phyloP scores from a whole-genome alignment of 2,888 invertebrate genomes.

The Balanococcus diminutus region DNA sequence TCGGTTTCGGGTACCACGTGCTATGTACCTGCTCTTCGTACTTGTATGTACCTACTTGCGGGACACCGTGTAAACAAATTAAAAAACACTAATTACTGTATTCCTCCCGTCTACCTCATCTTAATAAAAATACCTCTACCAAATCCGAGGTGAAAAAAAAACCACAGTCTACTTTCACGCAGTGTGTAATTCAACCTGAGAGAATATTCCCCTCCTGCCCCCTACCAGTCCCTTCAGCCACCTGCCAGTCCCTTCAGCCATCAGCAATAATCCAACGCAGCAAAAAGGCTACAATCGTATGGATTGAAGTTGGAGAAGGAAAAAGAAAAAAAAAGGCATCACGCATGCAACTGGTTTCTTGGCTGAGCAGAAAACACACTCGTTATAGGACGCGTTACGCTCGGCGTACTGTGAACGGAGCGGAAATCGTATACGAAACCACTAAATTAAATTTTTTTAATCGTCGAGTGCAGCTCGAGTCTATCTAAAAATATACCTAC shows the following conservation, averaged over 20 bases:
- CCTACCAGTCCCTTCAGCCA: too few relatives aligned
- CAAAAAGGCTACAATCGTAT: neutral
- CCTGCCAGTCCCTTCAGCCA: too few relatives aligned
- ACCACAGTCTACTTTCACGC: neutral
- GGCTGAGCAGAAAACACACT: neutral
- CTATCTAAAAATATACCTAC: constrained; percentile 37
- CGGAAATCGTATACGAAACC: constrained; percentile 27
- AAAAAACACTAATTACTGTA: neutral
- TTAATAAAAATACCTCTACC: neutral
- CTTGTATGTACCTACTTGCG: too few relatives aligned
- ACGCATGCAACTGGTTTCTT: neutral
- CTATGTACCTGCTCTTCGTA: neutral
- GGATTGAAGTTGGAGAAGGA: neutral
- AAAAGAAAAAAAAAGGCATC: neutral
- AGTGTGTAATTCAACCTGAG: too few relatives aligned
- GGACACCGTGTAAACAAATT: neutral
- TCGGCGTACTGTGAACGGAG: neutral
- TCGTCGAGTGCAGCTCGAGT: neutral
- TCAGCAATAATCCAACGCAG: too few relatives aligned
- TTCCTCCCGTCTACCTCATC: neutral
- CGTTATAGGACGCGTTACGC: constrained; percentile 1
- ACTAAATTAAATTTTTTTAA: constrained; percentile 19
- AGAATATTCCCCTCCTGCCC: too few relatives aligned
- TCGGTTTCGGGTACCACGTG: neutral
- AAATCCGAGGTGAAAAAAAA: neutral